Conservation (phyloP, 2,113 vertebrate species). For the Taurulus bubalis region DNA sequence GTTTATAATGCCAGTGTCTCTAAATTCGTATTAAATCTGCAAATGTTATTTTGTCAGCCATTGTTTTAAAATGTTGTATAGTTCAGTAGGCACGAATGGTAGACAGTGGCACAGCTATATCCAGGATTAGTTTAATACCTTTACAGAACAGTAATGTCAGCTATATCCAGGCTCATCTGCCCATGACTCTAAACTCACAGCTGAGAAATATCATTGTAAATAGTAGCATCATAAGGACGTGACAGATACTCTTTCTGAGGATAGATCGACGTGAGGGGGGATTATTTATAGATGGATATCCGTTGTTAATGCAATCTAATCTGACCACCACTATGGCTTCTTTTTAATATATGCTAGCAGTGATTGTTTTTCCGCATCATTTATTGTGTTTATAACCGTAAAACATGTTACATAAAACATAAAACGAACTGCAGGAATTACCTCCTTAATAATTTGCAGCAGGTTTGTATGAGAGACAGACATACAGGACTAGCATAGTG, state of each 20-base stretch:
- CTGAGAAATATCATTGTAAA: constrained; percentile 13
- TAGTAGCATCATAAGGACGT: constrained; percentile 12
- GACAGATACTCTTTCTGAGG: not conserved
- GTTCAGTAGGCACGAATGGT: constrained; percentile 20
- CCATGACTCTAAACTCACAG: constrained; percentile 6
- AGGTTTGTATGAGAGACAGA: constrained; percentile 2
- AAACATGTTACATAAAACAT: not conserved
- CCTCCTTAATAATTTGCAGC: constrained; percentile 10
- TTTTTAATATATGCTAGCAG: not conserved
- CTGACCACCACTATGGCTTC: not conserved
- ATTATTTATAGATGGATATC: not conserved
- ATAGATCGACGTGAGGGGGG: not conserved
- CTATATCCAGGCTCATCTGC: constrained; percentile 17
- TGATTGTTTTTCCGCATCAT: not conserved
- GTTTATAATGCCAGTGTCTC: not conserved
- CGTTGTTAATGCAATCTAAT: constrained; percentile 2
- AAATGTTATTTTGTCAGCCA: not conserved
- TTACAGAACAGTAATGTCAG: constrained; percentile 1
- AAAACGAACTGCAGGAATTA: constrained; percentile 7
- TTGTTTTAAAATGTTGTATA: not conserved
- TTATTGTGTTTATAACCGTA: not conserved
- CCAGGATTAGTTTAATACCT: constrained; percentile 6
- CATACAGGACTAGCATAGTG: not conserved
- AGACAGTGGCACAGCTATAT: constrained; percentile 11
- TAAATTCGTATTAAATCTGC: not conserved